These are phyloP conservation scores for Sebastes ruberrimus DNA, from an alignment of 2,797 vertebrate genomes.

Conservation along the genomic window DNA sequence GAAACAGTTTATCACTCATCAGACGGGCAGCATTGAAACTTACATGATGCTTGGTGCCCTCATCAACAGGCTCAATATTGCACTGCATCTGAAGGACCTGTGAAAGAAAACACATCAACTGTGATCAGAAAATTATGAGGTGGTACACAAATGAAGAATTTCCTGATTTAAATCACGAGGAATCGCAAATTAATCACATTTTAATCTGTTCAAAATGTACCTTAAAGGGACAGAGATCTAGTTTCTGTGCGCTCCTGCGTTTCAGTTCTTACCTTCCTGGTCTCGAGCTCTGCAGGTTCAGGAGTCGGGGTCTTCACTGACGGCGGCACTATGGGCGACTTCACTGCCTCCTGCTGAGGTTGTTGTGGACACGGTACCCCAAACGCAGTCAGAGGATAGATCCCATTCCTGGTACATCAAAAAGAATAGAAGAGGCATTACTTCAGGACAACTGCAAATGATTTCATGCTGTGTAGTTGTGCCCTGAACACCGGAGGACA, in stretches of 20 bases:
- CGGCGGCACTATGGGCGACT: conserved; percentile 93
- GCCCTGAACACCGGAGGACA: neutral
- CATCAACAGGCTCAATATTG: conserved; percentile 96
- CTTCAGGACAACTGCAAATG: neutral
- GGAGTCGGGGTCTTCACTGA: conserved; percentile 96
- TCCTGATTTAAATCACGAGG: too few species aligned
- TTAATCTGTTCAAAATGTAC: too few species aligned
- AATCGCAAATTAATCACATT: too few species aligned
- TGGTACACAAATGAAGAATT: neutral
- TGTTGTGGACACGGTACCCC: conserved; percentile 93
- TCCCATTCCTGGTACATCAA: conserved; percentile 88
- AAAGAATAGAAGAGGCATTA: neutral
- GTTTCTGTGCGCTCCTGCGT: neutral
- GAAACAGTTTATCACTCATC: neutral
- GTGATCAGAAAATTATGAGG: neutral
- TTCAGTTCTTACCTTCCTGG: conserved; percentile 87
- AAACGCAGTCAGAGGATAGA: conserved; percentile 97
- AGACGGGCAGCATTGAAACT: conserved; percentile 44
- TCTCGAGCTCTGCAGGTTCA: conserved; percentile 96
- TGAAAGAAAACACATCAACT: neutral
- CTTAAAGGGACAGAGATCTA: too few species aligned
- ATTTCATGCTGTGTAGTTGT: neutral
- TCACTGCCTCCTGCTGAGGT: conserved; percentile 94
- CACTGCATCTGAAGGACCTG: conserved; percentile 99
- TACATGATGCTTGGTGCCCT: conserved; percentile 95